Base-by-base conservation (phyloP, 2,888 invertebrate genomes). In the Eurytoma adleriae region DNA sequence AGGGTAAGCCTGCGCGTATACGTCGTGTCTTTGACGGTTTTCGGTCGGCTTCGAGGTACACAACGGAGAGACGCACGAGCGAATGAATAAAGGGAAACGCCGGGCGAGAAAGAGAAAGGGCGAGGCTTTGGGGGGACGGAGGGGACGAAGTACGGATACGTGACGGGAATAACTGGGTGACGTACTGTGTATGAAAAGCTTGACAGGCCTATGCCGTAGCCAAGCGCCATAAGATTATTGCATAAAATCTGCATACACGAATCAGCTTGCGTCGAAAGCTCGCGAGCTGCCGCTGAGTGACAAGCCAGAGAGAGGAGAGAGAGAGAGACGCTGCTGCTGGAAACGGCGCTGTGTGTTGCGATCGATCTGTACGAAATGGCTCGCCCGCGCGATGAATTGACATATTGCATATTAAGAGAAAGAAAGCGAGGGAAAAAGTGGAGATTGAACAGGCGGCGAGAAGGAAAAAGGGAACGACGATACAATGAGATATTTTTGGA, bases 241-340 rank as follows among this genome's bases (percentile, higher is more conserved):
- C 82, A 78, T 80, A 74, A 83, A 83, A 84, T 83, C 83, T 84
- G 76, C 82, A 82, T 82, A 79, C 67, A 64, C 76, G 76, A 80
- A 83, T 73, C 78, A 67, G 66, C 70, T 16, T 18, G 69, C 61
- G 68, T 61, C 61, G 68, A 69, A 69, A 76, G 68, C 68, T 66
- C 57, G 18, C 18, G 40, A 40, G 40, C n/a, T 13, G 20, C 10
- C 16, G 12, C 40, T 30, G 73, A 67, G 18, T 71, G 70, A 71
- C 67, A 18, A 59, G 56, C 57, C 62, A 74, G n/a, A 20, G 64
- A 67, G 48, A 67, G 14, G 24, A 52, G 16, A 14, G 52, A 52
- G 52, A 52, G 24, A 50, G 10, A 3, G 30, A 10, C 24, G 24
- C 24, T 3, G 24, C 57, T 14, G 54, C 14, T 2, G n/a, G 54